Percentiles rank a stretch among this genome's conserved stretches.
phyloP scores from a whole-genome alignment of 2,797 vertebrate species.

The Tragelaphus eurycerus region DNA sequence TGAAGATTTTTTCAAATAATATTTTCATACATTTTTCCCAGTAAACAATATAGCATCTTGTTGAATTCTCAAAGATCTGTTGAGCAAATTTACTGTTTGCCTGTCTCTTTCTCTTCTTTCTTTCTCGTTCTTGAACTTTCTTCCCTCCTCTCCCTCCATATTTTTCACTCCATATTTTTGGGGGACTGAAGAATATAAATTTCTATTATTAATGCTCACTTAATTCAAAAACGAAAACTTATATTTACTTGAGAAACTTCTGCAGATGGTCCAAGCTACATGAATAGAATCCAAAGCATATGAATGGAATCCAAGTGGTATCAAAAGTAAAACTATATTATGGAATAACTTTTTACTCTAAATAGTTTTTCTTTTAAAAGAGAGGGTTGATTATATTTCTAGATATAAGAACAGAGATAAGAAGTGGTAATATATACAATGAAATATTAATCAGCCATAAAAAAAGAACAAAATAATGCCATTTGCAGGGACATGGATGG shows the following conservation, averaged over 20 bases:
- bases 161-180: not conserved
- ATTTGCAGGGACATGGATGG: not conserved
- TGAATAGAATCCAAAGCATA: not conserved
- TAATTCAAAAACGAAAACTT: constrained; percentile 8
- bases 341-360: not conserved
- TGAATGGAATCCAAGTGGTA: not conserved
- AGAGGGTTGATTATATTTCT: not conserved
- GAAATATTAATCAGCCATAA: not conserved
- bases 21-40: constrained; percentile 67
- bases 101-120: not conserved
- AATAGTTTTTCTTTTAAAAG: not conserved
- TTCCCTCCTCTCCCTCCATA: not conserved
- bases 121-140: not conserved
- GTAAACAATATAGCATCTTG: constrained; percentile 63
- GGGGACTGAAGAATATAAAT: not conserved
- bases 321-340: not conserved
- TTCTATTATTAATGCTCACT: not conserved
- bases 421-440: not conserved
- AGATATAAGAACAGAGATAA: not conserved
- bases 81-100: not conserved
- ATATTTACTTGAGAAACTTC: not conserved
- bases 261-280: not conserved
- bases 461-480: not conserved
- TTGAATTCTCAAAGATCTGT: constrained; percentile 40
- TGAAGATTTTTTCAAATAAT: constrained; percentile 55